Percentiles rank a stretch among this genome's conserved stretches.
These are phyloP conservation scores for Coregonus suidteri DNA, from an alignment of 2,797 vertebrate species.

Conservation along the genomic window DNA sequence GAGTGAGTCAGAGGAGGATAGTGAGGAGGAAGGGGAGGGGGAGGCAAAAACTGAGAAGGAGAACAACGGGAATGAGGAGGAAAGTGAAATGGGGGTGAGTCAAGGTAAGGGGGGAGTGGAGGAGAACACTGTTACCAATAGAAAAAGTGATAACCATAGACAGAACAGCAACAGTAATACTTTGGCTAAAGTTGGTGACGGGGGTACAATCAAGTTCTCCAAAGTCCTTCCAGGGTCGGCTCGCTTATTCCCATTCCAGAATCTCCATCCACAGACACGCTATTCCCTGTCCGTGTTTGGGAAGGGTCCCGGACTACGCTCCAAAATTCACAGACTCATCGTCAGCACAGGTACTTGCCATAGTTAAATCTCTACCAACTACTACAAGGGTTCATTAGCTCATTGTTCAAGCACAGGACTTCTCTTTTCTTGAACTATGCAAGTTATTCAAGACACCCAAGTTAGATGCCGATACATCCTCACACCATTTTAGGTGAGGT, in stretches of 20 bases:
- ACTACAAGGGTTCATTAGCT: neutral
- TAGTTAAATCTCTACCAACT: conserved; percentile 24
- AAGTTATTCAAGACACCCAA: conserved; percentile 3
- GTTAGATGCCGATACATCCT: neutral
- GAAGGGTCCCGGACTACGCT: conserved; percentile 64
- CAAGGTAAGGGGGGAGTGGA: conserved; percentile 3
- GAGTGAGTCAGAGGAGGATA: neutral
- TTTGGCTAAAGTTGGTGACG: conserved; percentile 19
- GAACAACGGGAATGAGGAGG: neutral
- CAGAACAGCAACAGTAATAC: conserved; percentile 7
- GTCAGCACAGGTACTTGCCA: conserved; percentile 76
- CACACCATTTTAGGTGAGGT: conserved; percentile 15
- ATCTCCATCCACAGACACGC: conserved; percentile 72
- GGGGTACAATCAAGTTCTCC: conserved; percentile 38
- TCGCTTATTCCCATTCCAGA: conserved; percentile 66
- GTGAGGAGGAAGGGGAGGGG: neutral
- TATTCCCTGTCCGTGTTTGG: conserved; percentile 77
- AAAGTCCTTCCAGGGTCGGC: conserved; percentile 64
- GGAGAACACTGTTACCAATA: conserved; percentile 34
- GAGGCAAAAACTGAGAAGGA: neutral
- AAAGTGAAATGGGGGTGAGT: neutral
- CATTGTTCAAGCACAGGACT: neutral
- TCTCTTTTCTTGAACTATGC: neutral
- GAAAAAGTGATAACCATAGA: neutral
- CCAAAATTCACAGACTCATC: conserved; percentile 74